Evolutionary conservation across 2,888 invertebrate genomes (phyloP), one percentile per base, ranked within the genome.

Genomic region (Ptycholaimellus sp.): DNA sequence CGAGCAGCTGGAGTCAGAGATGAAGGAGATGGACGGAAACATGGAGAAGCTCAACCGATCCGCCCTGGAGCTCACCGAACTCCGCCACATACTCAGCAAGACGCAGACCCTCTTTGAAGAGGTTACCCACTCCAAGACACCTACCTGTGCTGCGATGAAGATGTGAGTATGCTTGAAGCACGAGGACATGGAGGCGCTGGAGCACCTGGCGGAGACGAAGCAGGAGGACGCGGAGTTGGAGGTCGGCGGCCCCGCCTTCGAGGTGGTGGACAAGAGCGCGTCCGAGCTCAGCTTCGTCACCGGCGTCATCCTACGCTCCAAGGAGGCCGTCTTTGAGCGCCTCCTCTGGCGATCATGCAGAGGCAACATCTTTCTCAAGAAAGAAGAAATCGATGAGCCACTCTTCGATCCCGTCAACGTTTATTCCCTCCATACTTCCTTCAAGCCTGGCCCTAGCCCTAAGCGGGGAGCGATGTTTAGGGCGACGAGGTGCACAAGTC

Each of bases 331-430:
- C 11, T 96, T 96, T 64, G 90, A 90, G 65, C 71, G 90, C 22
- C 82, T 93, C 79, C 62, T 96, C 48, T 93, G 93, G 90, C 72
- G 90, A 49, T 85, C 85, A 32, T 90, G 87, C 56, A 72, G 87
- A 41, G 90, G 90, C 46, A 85, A 85, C 61, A 85, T 87, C 33
- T 90, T 83, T 62, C 67, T 90, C 36, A 70, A 82, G 25, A 81
- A 82, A 63, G 80, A 83, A 3, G 83, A 83, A 67, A 85, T 90
- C 51, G 77, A 79, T 51, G 72, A 76, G 27, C 76, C 82, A 1
- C 64, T 78, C 49, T 85, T 79, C 65, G 90, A 81, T 66, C 87
- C 76, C n/a, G 37, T 3, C 22, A 37, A 34, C 7, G 7, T 35
- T n/a, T n/a, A n/a, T n/a, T n/a, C n/a, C n/a, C n/a, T n/a, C n/a